Conservation (phyloP, 2,113 vertebrate species). For the Myiagra hebetior region DNA sequence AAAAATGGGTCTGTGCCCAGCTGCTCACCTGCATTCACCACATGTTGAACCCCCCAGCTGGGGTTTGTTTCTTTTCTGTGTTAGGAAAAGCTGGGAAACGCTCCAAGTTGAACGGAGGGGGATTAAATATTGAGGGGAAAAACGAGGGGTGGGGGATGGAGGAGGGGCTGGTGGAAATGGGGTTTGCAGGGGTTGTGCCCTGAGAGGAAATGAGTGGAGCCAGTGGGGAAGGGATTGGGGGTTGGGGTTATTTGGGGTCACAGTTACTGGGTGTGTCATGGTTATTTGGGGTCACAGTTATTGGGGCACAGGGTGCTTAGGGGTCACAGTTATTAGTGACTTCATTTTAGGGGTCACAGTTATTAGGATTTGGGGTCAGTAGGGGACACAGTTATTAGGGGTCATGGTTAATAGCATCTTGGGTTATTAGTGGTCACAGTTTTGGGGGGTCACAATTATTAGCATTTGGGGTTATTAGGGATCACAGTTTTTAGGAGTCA, state of each 20-base stretch:
- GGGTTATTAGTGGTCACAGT: neutral
- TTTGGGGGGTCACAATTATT: neutral
- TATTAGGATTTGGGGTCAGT: neutral
- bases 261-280: neutral
- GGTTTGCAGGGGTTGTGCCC: neutral
- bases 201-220: neutral
- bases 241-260: neutral
- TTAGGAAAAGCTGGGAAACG: neutral
- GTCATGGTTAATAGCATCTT: neutral
- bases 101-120: neutral
- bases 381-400: neutral
- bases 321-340: neutral
- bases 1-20: too few species aligned
- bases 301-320: neutral
- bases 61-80: neutral
- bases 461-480: neutral
- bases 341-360: neutral
- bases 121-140: neutral
- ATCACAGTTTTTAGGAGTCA: neutral
- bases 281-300: neutral
- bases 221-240: too few species aligned
- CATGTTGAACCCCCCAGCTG: fast-evolving
- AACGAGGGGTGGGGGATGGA: fast-evolving
- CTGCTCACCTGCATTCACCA: neutral
- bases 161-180: neutral